phyloP scores from a whole-genome alignment of 1,140 invertebrate genomes.

The Bactericera cockerelli region DNA sequence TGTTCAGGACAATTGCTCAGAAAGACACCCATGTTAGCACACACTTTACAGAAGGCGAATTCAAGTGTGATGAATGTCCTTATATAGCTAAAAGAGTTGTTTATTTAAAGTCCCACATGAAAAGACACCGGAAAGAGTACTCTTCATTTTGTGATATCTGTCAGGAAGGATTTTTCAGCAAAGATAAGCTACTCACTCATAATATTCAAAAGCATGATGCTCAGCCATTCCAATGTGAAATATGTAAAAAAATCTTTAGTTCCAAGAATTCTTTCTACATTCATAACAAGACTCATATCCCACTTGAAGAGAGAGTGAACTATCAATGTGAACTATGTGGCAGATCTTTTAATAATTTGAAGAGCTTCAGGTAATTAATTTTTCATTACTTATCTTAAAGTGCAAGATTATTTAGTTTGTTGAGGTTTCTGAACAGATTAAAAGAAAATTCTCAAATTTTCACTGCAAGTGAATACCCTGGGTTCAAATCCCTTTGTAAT shows the following conservation, averaged over 20 bases:
- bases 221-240: constrained; percentile 17
- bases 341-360: constrained; percentile 1
- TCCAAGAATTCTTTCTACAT: constrained; percentile 18
- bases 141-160: constrained; percentile 43
- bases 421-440: no score
- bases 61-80: constrained; percentile 26
- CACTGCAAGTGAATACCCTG: no score
- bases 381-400: no score
- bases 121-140: constrained; percentile 28
- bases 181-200: constrained; percentile 32
- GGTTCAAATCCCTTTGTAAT: no score
- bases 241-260: constrained; percentile 18
- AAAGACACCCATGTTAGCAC: constrained; percentile 14
- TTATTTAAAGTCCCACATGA: constrained; percentile 25
- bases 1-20: constrained; percentile 12
- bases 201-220: constrained; percentile 19
- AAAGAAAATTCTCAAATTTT: no score
- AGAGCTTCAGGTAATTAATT: constrained; percentile 1
- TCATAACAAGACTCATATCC: constrained; percentile 54
- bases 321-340: constrained; percentile 6
- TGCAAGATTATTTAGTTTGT: no score
- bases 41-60: constrained; percentile 14
- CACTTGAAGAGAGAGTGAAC: not conserved
- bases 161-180: constrained; percentile 50
- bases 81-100: constrained; percentile 24